Base-by-base conservation (phyloP, 2,888 invertebrate genomes). In the Oligia strigilis region DNA sequence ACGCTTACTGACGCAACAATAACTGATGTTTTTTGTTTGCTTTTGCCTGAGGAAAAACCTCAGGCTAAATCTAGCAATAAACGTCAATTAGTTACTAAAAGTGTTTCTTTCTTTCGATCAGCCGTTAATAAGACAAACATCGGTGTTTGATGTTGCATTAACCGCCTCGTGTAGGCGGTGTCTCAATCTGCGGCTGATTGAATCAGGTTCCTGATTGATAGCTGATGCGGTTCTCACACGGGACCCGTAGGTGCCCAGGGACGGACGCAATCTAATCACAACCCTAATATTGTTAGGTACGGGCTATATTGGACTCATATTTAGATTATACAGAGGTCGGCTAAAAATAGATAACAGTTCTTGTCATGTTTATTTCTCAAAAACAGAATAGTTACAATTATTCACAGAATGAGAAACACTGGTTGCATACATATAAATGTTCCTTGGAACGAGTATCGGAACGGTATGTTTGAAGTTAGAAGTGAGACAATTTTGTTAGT, bases 181-280 rank as follows among this genome's bases (percentile, higher is more conserved):
- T 73, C 58, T 85, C 66, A 85, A 86, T 86, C 62, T 73, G 14
- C 19, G n/a, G 23, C 11, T 84, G 85, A 91, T 91, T 90, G 82
- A 91, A 91, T 91, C 87, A 89, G 72, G 74, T 58, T 69, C 76
- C 69, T 88, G 90, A 91, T 90, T 85, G 90, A 87, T 81, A 77
- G 79, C 79, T 88, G 86, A 87, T 90, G 85, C 77, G 86, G 84
- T 86, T 72, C 74, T 70, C 77, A 70, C 78, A 64, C 77, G 76
- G 46, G 78, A 58, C 77, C 82, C 77, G 43, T 70, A 73, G 82
- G 79, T 75, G 79, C 82, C 78, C 73, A 69, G 85, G 81, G 88
- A 87, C 82, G 75, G 64, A 72, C 77, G 19, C 78, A 89, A 89
- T 84, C 83, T 80, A 89, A 91, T 91, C 86, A 89, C 75, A 62